Evolutionary conservation across 2,113 vertebrate genomes (phyloP).

Genomic region (Entelurus aequoreus): DNA sequence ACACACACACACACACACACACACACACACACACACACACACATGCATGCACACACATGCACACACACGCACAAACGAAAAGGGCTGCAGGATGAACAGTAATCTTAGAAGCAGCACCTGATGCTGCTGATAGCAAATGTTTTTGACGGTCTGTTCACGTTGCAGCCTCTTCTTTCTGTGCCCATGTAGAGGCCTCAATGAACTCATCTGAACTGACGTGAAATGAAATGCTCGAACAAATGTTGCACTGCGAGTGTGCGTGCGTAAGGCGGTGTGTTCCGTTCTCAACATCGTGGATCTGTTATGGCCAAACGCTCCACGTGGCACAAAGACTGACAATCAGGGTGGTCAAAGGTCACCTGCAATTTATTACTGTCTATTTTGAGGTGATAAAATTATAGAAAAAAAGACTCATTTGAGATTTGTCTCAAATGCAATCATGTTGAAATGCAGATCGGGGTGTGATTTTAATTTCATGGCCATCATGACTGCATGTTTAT

Average conservation of each 20-base stretch:
- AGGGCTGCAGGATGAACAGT: slow-evolving; percentile 4
- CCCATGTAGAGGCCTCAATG: slow-evolving; percentile 25
- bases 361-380: neutral
- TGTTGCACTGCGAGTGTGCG: slow-evolving; percentile 20
- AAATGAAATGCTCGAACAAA: slow-evolving; percentile 41
- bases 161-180: slow-evolving; percentile 4
- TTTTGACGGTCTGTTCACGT: neutral
- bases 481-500: too few species aligned
- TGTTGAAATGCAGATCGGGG: too few species aligned
- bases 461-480: too few species aligned
- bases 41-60: too few species aligned
- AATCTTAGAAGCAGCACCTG: slow-evolving; percentile 7
- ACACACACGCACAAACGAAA: neutral
- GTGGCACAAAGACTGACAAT: neutral
- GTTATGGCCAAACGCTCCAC: slow-evolving; percentile 13
- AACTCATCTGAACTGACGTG: slow-evolving; percentile 29
- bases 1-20: too few species aligned
- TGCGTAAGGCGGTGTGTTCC: slow-evolving; percentile 19
- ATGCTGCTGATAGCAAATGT: slow-evolving; percentile 21
- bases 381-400: neutral
- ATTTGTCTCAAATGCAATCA: too few species aligned
- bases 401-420: too few species aligned
- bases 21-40: too few species aligned
- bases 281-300: slow-evolving; percentile 47
- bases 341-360: neutral